Percentiles rank a stretch among this genome's conserved stretches.
These are phyloP conservation scores for Ochropleura plecta DNA, from an alignment of 2,888 invertebrate species.

Conservation along the genomic window DNA sequence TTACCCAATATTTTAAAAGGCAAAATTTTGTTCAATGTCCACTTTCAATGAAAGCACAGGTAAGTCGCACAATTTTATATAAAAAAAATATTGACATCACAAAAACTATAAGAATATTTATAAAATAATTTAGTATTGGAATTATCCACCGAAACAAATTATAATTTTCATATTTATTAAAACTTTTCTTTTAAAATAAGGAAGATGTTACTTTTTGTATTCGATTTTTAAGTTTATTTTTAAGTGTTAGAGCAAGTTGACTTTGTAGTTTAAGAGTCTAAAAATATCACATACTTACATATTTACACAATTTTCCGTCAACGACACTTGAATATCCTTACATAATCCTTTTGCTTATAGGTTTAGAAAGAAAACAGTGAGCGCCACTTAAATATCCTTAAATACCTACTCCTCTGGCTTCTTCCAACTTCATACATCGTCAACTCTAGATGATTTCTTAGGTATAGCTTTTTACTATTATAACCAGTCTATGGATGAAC, in stretches of 20 bases:
- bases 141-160: conserved; percentile 58
- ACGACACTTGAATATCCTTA: background rate
- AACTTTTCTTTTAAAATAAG: conserved; percentile 30
- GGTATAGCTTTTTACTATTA: background rate
- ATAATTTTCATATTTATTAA: conserved; percentile 55
- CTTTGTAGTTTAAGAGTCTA: conserved; percentile 25
- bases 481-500: background rate
- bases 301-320: background rate
- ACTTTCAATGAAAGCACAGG: background rate
- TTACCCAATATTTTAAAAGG: background rate
- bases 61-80: too few relatives aligned
- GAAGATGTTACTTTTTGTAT: conserved; percentile 44
- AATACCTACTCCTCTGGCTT: too few relatives aligned
- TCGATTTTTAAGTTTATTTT: conserved; percentile 30
- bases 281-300: background rate
- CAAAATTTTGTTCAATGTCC: background rate
- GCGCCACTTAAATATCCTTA: too few relatives aligned
- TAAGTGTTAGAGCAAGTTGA: conserved; percentile 30
- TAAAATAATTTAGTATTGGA: conserved; percentile 50
- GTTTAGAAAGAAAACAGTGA: too few relatives aligned
- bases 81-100: conserved; percentile 41
- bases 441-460: background rate
- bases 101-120: conserved; percentile 16
- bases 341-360: too few relatives aligned
- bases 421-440: background rate